A percentile compares a stretch with the other conserved stretches of the same genome.
Conservation (phyloP, 2,113 vertebrate species). For the Diadophis punctatus region DNA sequence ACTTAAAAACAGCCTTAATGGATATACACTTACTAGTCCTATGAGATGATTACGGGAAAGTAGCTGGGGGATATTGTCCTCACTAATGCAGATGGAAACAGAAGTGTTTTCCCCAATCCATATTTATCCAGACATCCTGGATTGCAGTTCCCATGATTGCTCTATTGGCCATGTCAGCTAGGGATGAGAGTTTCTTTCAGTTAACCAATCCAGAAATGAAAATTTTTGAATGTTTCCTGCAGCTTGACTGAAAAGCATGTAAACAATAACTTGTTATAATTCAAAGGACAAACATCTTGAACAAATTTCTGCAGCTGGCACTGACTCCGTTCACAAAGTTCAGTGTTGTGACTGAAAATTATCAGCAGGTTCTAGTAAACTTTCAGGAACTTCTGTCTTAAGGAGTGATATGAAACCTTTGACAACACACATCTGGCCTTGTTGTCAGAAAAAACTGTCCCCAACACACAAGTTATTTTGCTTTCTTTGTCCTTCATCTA, state of each 20-base stretch:
- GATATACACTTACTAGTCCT: background rate
- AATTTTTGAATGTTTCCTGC: background rate
- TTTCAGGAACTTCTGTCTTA: background rate
- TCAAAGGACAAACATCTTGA: constrained; percentile 12
- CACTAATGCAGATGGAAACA: background rate
- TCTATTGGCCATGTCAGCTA: background rate
- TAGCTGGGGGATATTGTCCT: background rate
- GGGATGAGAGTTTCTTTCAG: background rate
- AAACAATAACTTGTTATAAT: background rate
- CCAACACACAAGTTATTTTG: constrained; percentile 4
- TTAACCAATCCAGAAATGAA: background rate
- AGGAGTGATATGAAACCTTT: constrained; percentile 12
- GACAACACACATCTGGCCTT: constrained; percentile 8
- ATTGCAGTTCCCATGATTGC: background rate
- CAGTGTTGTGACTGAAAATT: constrained; percentile 7
- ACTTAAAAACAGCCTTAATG: background rate
- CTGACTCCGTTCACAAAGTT: background rate
- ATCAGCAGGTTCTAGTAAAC: background rate
- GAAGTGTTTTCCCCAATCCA: background rate
- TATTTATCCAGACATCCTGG: background rate
- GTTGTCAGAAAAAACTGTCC: constrained; percentile 10
- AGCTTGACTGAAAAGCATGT: background rate
- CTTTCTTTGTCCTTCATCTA: constrained; percentile 16
- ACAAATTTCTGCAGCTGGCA: constrained; percentile 2
- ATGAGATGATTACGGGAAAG: background rate